Conservation (phyloP, 2,113 vertebrate species). For the Microcebus jonahi region DNA sequence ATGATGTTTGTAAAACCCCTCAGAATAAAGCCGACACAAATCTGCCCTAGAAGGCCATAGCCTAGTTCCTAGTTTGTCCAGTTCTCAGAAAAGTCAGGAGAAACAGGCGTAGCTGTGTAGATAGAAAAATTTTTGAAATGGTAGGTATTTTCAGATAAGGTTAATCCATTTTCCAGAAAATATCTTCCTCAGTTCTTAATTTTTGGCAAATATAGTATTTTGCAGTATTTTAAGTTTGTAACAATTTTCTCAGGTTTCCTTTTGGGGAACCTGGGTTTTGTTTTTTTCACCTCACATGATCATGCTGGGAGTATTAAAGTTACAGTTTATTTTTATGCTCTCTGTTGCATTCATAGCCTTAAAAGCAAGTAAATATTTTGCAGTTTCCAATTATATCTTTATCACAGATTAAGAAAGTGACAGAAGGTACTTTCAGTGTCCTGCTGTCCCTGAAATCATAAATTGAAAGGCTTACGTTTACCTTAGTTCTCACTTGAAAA, state of each 20-base stretch:
- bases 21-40: not conserved
- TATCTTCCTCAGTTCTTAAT: not conserved
- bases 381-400: not conserved
- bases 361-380: conserved; percentile 40
- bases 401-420: conserved; percentile 20
- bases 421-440: not conserved
- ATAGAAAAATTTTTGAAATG: conserved; percentile 7
- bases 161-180: not conserved
- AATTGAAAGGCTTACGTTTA: not conserved
- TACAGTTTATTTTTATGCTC: conserved; percentile 21
- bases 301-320: not conserved
- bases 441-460: not conserved
- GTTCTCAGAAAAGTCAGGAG: not conserved
- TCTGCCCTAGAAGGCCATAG: not conserved
- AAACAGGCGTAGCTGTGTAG: not conserved
- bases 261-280: not conserved
- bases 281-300: not conserved
- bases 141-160: conserved; percentile 10
- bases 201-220: not conserved
- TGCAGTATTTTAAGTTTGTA: conserved; percentile 20
- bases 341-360: conserved; percentile 10
- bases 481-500: not conserved
- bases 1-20: not conserved
- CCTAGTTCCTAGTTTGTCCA: not conserved
- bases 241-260: not conserved